A percentile compares a stretch with the other conserved stretches of the same genome.
These are phyloP conservation scores for Cephus runcator DNA, from an alignment of 2,888 invertebrate species.

Conservation along the genomic window DNA sequence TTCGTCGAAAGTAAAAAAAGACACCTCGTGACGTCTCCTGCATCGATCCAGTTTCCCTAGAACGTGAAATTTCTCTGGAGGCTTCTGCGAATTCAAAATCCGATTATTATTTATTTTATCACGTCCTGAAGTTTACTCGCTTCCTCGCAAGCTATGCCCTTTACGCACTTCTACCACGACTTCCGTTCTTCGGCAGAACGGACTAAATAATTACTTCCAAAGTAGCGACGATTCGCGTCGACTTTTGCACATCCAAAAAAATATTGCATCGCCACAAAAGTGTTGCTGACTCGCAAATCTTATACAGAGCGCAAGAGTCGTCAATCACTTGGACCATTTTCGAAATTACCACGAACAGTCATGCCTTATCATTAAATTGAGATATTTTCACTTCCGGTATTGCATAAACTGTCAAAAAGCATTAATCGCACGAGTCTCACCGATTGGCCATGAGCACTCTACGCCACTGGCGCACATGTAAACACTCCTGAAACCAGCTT, in stretches of 20 bases:
- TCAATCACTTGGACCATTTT: constrained; percentile 13
- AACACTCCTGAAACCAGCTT: background rate
- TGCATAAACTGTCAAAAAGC: background rate
- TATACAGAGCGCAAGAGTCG: constrained; percentile 20
- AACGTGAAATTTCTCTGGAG: background rate
- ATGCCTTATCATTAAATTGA: background rate
- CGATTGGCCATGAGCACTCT: background rate
- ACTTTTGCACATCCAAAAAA: background rate
- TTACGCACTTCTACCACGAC: background rate
- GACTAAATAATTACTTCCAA: background rate
- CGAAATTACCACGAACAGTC: background rate
- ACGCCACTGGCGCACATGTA: background rate
- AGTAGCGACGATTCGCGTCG: background rate
- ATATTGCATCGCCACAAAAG: background rate
- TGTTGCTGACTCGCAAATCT: constrained; percentile 19
- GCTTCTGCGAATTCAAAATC: background rate
- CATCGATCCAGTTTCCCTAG: background rate
- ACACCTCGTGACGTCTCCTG: background rate
- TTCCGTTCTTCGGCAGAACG: background rate
- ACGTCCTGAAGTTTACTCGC: background rate
- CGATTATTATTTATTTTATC: background rate
- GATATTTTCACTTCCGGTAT: background rate
- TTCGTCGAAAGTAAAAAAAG: background rate
- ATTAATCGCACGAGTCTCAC: background rate
- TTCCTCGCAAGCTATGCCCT: no score